Percentiles rank a stretch among this genome's conserved stretches.
Evolutionary conservation across 1,140 invertebrate species (phyloP).

Genomic region (Rhynchophorus ferrugineus): DNA sequence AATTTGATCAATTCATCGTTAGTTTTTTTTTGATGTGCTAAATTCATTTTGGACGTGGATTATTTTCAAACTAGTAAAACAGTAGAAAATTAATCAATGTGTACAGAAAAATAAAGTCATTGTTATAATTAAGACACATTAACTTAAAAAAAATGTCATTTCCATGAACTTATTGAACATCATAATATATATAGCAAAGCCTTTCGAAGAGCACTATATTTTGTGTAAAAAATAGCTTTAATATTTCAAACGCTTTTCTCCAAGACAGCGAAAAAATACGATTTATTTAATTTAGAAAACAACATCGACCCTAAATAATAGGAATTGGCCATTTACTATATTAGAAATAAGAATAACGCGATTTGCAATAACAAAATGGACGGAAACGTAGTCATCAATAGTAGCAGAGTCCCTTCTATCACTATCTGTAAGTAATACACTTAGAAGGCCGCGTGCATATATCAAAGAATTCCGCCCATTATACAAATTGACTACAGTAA

Average conservation of each 20-base stretch:
- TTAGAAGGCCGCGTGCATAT: slow-evolving; percentile 38
- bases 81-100: too few relatives aligned
- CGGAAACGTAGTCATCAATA: slow-evolving; percentile 37
- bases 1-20: too few relatives aligned
- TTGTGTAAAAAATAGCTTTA: neutral
- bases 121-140: too few relatives aligned
- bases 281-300: slow-evolving; percentile 24
- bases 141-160: too few relatives aligned
- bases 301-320: slow-evolving; percentile 28
- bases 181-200: too few relatives aligned
- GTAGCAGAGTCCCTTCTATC: slow-evolving; percentile 32
- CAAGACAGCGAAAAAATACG: slow-evolving; percentile 9
- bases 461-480: slow-evolving; percentile 42
- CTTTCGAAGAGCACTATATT: too few relatives aligned
- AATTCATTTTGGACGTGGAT: too few relatives aligned
- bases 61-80: too few relatives aligned
- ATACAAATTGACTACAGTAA: slow-evolving; percentile 42
- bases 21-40: too few relatives aligned
- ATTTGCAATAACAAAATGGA: slow-evolving; percentile 39
- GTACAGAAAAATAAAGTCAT: too few relatives aligned
- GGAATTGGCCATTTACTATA: slow-evolving; percentile 33
- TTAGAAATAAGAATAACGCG: slow-evolving; percentile 38
- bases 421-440: slow-evolving; percentile 38
- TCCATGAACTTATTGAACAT: too few relatives aligned
- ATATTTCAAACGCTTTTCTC: neutral